Evolutionary conservation across 2,888 invertebrate genomes (phyloP).

Genomic region (Noctua comes): DNA sequence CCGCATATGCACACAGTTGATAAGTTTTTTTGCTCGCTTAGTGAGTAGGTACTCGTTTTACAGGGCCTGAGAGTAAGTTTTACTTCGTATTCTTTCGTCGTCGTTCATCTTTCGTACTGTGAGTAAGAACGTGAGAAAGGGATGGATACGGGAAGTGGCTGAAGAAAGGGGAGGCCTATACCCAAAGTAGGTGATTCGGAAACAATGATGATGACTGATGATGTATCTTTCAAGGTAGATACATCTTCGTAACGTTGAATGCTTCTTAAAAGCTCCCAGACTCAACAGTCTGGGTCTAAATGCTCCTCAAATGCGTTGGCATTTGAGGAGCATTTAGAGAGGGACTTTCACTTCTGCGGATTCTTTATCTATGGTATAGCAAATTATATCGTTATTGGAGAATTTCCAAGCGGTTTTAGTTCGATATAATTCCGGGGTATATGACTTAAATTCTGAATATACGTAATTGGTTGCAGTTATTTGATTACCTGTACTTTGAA

Average conservation of each 20-base stretch:
- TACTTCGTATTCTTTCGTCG: too few relatives aligned
- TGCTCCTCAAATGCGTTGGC: too few relatives aligned
- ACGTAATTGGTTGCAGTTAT: constrained; percentile 8
- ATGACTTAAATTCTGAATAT: constrained; percentile 15
- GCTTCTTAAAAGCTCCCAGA: neutral
- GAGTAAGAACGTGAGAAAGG: too few relatives aligned
- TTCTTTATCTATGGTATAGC: constrained; percentile 27
- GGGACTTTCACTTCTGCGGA: constrained; percentile 2
- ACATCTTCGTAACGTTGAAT: neutral
- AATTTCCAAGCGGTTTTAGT: constrained; percentile 57
- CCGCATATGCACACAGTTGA: neutral
- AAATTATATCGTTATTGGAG: constrained; percentile 63
- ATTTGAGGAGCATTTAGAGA: neutral
- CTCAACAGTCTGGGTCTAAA: too few relatives aligned
- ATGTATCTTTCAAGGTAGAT: neutral
- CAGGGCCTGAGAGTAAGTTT: too few relatives aligned
- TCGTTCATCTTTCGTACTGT: too few relatives aligned
- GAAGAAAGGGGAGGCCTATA: too few relatives aligned
- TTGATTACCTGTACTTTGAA: neutral
- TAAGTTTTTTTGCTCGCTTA: neutral
- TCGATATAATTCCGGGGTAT: constrained; percentile 35
- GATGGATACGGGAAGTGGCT: neutral
- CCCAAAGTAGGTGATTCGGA: too few relatives aligned
- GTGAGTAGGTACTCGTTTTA: too few relatives aligned
- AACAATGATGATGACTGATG: too few relatives aligned